phyloP scores from a whole-genome alignment of 2,888 invertebrate species.

The Parnassius orleans region DNA sequence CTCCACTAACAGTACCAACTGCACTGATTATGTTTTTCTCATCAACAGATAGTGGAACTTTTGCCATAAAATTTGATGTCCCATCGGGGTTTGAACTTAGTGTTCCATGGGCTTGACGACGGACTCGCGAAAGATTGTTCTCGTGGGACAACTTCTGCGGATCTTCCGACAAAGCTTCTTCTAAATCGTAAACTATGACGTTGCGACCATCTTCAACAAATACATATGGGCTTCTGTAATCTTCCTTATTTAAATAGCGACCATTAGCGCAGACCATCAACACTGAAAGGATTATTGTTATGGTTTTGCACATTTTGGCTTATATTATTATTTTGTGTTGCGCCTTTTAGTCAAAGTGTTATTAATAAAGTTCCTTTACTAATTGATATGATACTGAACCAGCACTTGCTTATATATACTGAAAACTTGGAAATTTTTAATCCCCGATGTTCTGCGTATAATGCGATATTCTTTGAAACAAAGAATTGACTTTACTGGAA shows the following conservation, averaged over 20 bases:
- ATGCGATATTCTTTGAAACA: neutral
- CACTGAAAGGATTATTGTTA: neutral
- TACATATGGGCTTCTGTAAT: neutral
- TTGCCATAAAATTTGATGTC: slow-evolving; percentile 33
- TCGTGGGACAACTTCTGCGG: slow-evolving; percentile 2
- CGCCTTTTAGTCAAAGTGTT: no score
- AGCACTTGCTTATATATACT: neutral
- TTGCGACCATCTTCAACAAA: neutral
- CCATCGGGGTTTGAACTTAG: slow-evolving; percentile 39
- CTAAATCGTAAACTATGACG: slow-evolving; percentile 9
- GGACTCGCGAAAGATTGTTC: slow-evolving; percentile 11
- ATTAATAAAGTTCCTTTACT: neutral
- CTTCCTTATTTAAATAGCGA: slow-evolving; percentile 2
- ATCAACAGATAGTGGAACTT: slow-evolving; percentile 35
- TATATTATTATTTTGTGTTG: neutral
- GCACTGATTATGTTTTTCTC: slow-evolving; percentile 36
- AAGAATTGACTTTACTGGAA: neutral
- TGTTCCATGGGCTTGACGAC: slow-evolving; percentile 35
- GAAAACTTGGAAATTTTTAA: neutral
- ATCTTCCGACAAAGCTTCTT: slow-evolving; percentile 37
- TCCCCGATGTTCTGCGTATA: slow-evolving; percentile 1
- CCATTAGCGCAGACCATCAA: slow-evolving; percentile 3
- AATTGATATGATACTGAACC: neutral
- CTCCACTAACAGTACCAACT: slow-evolving; percentile 32
- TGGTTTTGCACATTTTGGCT: slow-evolving; percentile 2